Percentiles rank a stretch among this genome's conserved stretches.
phyloP scores from a whole-genome alignment of 1,140 invertebrate species.

The Kradibia gibbosae region DNA sequence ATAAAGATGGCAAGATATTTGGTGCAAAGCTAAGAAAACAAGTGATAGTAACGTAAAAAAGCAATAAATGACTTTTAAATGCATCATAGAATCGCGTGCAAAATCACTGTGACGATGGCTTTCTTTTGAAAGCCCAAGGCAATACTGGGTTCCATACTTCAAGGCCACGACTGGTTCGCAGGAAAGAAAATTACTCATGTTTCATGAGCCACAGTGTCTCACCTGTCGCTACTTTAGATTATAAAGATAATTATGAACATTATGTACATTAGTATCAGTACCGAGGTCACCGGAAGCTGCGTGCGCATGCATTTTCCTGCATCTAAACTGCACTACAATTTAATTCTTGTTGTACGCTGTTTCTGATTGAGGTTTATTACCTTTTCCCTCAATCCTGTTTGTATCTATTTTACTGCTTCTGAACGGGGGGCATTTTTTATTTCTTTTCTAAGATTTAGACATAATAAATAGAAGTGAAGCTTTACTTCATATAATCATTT shows the following conservation, averaged over 20 bases:
- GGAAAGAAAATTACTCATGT: slow-evolving; percentile 65
- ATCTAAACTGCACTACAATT: neutral
- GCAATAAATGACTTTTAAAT: slow-evolving; percentile 61
- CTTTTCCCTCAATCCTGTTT: neutral
- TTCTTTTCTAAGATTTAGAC: too few relatives aligned
- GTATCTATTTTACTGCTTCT: too few relatives aligned
- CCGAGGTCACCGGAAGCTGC: slow-evolving; percentile 47
- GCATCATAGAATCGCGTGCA: slow-evolving; percentile 66
- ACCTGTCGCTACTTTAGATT: neutral
- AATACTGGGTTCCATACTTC: slow-evolving; percentile 60
- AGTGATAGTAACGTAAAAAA: slow-evolving; percentile 18
- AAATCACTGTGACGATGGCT: slow-evolving; percentile 61
- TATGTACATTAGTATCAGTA: neutral
- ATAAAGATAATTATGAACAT: neutral
- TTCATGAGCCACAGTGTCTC: neutral
- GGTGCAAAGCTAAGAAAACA: neutral
- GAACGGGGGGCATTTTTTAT: too few relatives aligned
- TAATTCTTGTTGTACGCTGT: neutral
- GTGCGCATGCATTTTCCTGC: slow-evolving; percentile 37
- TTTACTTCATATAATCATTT: too few relatives aligned
- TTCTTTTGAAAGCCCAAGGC: slow-evolving; percentile 64
- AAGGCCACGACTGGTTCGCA: slow-evolving; percentile 68
- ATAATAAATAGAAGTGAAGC: too few relatives aligned
- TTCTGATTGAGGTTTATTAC: neutral
- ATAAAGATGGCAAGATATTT: neutral